phyloP scores from a whole-genome alignment of 2,797 vertebrate genomes.

The Enteromius paludinosus region DNA sequence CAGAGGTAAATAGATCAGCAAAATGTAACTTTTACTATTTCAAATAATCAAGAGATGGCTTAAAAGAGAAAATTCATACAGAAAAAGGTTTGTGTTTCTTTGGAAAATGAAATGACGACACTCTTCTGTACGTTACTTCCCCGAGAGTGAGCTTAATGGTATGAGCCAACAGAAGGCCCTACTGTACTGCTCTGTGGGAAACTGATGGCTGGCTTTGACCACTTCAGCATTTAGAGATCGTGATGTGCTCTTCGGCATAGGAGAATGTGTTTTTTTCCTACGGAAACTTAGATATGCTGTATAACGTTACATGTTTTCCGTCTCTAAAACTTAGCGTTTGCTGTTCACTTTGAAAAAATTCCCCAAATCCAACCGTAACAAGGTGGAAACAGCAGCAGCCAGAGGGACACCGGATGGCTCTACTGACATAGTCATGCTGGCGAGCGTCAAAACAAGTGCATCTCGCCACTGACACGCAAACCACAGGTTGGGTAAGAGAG shows the following conservation, averaged over 20 bases:
- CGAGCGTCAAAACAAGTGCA: constrained; percentile 8
- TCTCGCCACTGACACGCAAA: constrained; percentile 8
- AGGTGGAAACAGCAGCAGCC: constrained; percentile 1
- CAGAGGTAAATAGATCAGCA: background rate
- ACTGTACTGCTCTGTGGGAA: background rate
- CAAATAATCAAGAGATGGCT: background rate
- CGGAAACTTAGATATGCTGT: background rate
- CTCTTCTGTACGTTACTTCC: background rate
- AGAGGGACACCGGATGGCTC: background rate
- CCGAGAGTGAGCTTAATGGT: background rate
- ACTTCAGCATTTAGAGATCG: background rate
- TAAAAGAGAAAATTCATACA: background rate
- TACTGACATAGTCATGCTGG: constrained; percentile 6
- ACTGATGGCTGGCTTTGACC: background rate
- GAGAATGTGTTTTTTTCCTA: background rate
- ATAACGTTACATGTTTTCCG: background rate
- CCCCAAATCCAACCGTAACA: background rate
- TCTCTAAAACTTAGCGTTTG: background rate
- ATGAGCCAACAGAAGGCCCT: constrained; percentile 20
- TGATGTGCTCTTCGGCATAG: background rate
- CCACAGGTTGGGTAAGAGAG: background rate
- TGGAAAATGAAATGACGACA: background rate
- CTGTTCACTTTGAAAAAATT: background rate
- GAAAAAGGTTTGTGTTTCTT: background rate
- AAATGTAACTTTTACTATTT: background rate